phyloP scores from a whole-genome alignment of 1,140 invertebrate species.

The Harlomillsia oculata region DNA sequence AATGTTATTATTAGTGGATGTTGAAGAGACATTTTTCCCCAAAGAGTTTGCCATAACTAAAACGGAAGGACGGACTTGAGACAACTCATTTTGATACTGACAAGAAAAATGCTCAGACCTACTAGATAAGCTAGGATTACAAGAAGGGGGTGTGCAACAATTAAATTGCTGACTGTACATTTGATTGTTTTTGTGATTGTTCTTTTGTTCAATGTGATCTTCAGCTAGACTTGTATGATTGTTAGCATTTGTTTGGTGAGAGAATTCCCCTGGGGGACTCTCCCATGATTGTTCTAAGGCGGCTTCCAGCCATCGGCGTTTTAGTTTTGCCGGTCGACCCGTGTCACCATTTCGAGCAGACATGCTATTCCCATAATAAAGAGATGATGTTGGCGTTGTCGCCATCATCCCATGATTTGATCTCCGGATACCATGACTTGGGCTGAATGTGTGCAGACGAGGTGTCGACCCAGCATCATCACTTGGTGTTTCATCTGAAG shows the following conservation, averaged over 20 bases:
- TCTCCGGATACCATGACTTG: too few species aligned
- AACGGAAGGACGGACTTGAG: conserved; percentile 29
- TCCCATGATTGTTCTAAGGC: conserved; percentile 25
- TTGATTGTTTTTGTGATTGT: too few species aligned
- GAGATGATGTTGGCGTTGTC: not conserved
- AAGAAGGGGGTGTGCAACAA: too few species aligned
- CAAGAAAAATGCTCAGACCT: too few species aligned
- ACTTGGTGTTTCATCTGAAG: too few species aligned
- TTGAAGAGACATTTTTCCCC: not conserved
- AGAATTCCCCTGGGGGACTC: not conserved
- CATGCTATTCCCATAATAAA: too few species aligned
- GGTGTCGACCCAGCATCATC: too few species aligned
- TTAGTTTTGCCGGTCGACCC: conserved; percentile 24
- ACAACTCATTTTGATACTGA: not conserved
- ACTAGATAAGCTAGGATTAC: too few species aligned
- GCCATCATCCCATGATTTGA: too few species aligned
- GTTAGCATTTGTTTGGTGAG: not conserved
- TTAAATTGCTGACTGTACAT: too few species aligned
- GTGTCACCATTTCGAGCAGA: not conserved
- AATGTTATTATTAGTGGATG: not conserved
- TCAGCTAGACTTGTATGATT: not conserved
- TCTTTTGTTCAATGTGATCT: not conserved
- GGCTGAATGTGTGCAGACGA: too few species aligned
- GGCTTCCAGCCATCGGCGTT: conserved; percentile 33
- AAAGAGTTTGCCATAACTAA: conserved; percentile 28